These are phyloP conservation scores for Cyprinodon variegatus DNA, from an alignment of 2,113 vertebrate species.

Conservation along the genomic window DNA sequence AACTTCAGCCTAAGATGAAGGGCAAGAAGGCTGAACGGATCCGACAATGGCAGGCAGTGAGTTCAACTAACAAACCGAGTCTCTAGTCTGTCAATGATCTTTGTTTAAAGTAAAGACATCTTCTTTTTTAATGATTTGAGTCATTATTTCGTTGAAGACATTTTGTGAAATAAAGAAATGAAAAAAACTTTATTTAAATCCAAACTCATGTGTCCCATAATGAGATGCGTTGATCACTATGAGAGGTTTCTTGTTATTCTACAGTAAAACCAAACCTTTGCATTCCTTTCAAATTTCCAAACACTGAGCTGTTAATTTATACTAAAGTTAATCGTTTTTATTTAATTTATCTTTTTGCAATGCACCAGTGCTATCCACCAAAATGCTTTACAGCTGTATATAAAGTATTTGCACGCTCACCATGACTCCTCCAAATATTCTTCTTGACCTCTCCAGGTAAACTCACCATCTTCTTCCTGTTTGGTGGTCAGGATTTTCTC, in stretches of 20 bases:
- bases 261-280: background rate
- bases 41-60: constrained; percentile 87
- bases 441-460: background rate
- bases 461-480: background rate
- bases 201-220: too few relatives aligned
- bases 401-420: background rate
- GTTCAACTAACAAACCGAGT: constrained; percentile 15
- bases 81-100: background rate
- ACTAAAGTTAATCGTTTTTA: background rate
- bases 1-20: constrained; percentile 88
- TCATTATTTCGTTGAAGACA: background rate
- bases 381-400: background rate
- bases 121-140: too few relatives aligned
- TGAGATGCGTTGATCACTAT: background rate
- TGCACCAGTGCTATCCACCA: background rate
- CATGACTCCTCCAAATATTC: background rate
- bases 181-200: too few relatives aligned
- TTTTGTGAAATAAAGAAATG: background rate
- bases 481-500: background rate
- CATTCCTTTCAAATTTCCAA: background rate
- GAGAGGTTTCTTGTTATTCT: background rate
- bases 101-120: background rate
- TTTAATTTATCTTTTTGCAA: background rate
- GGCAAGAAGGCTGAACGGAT: constrained; percentile 90
- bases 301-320: background rate